These are phyloP conservation scores for Polyploca ridens DNA, from an alignment of 2,888 invertebrate genomes.

Conservation along the genomic window DNA sequence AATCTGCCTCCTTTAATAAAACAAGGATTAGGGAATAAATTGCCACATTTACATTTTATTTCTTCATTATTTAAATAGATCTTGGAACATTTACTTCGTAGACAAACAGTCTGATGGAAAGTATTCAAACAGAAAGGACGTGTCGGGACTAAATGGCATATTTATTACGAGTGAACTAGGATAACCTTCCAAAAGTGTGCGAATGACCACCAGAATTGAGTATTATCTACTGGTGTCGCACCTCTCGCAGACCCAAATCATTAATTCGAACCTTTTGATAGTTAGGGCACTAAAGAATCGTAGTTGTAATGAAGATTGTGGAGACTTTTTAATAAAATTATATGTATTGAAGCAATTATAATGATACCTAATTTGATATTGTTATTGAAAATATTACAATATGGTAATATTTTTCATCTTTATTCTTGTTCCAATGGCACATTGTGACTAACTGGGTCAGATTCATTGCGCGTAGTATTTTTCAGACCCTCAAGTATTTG, in stretches of 20 bases:
- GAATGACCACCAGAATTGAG: not conserved
- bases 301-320: too few species aligned
- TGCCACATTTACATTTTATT: constrained; percentile 14
- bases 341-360: too few species aligned
- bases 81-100: constrained; percentile 2
- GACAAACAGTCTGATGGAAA: not conserved
- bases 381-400: not conserved
- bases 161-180: not conserved
- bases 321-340: too few species aligned
- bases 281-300: not conserved
- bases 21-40: constrained; percentile 12
- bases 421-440: not conserved
- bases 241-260: not conserved
- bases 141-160: not conserved
- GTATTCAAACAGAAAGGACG: not conserved
- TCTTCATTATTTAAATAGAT: not conserved
- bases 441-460: not conserved
- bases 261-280: not conserved
- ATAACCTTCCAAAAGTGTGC: not conserved
- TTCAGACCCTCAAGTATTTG: not conserved
- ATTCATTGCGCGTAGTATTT: not conserved
- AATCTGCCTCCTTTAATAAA: constrained; percentile 11
- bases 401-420: not conserved
- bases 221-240: not conserved
- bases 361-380: too few species aligned